Percentiles rank a stretch among this genome's conserved stretches.
These are phyloP conservation scores for Hoplias malabaricus DNA, from an alignment of 2,113 vertebrate species.

Conservation along the genomic window DNA sequence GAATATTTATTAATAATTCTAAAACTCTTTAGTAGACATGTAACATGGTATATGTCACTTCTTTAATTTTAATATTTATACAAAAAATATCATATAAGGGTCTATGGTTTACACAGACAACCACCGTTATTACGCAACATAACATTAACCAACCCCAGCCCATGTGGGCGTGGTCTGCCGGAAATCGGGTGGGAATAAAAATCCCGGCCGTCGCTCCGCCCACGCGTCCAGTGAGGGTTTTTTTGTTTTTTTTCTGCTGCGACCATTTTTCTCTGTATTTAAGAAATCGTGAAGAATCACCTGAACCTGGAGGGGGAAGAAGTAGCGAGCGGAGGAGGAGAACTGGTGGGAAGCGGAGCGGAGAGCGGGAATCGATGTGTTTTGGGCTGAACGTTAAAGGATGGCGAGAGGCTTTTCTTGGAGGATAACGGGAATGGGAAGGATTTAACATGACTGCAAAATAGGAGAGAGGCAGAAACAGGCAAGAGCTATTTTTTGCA, in stretches of 20 bases:
- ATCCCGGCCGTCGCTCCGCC: constrained; percentile 65
- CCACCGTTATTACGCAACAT: background rate
- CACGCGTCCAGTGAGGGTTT: constrained; percentile 63
- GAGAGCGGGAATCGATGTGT: constrained; percentile 54
- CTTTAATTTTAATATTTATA: too few species aligned
- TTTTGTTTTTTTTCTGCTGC: constrained; percentile 63
- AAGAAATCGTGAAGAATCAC: constrained; percentile 78
- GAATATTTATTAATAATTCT: too few species aligned
- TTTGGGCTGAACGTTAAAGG: constrained; percentile 54
- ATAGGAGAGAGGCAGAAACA: constrained; percentile 64
- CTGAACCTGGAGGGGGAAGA: constrained; percentile 71
- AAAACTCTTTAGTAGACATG: too few species aligned
- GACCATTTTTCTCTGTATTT: constrained; percentile 81
- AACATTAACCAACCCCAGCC: background rate
- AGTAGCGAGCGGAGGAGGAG: constrained; percentile 59
- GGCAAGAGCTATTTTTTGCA: constrained; percentile 67
- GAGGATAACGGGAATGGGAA: constrained; percentile 78
- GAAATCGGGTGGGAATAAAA: background rate
- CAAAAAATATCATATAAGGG: too few species aligned
- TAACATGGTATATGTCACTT: too few species aligned
- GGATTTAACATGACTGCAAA: constrained; percentile 78
- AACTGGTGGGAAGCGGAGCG: constrained; percentile 50
- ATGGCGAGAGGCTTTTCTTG: constrained; percentile 65
- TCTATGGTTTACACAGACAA: too few species aligned
- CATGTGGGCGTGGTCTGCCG: background rate